A percentile compares a stretch with the other conserved stretches of the same genome.
phyloP scores from a whole-genome alignment of 2,113 vertebrate species.

The Salvator merianae region DNA sequence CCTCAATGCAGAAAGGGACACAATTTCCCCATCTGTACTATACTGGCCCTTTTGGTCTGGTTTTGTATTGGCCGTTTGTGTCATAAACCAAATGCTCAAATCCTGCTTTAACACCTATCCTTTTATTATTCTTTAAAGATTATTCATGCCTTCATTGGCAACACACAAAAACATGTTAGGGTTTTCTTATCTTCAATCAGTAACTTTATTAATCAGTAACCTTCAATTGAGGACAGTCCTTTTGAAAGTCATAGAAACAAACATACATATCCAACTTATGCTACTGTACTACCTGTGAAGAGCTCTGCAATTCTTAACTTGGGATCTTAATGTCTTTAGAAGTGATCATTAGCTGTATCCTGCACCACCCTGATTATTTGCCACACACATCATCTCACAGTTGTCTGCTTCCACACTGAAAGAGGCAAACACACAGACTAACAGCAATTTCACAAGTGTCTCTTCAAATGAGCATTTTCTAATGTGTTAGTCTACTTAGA shows the following conservation, averaged over 20 bases:
- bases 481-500: too few species aligned
- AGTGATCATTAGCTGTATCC: neutral
- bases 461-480: too few species aligned
- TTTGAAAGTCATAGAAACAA: neutral
- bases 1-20: too few species aligned
- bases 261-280: neutral
- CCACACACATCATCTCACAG: too few species aligned
- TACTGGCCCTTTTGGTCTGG: too few species aligned
- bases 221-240: neutral
- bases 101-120: neutral
- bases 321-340: neutral
- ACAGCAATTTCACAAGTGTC: neutral
- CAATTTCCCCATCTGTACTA: too few species aligned
- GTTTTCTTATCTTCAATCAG: constrained; percentile 1
- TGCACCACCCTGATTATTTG: neutral
- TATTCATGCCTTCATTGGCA: too few species aligned
- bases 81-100: neutral
- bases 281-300: neutral
- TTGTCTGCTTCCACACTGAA: too few species aligned
- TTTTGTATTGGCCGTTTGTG: too few species aligned
- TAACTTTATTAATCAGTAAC: neutral
- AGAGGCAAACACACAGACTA: neutral
- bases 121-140: neutral
- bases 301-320: neutral
- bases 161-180: neutral